Conservation (phyloP, 2,888 invertebrate genomes). For the Drosophila mulleri region DNA sequence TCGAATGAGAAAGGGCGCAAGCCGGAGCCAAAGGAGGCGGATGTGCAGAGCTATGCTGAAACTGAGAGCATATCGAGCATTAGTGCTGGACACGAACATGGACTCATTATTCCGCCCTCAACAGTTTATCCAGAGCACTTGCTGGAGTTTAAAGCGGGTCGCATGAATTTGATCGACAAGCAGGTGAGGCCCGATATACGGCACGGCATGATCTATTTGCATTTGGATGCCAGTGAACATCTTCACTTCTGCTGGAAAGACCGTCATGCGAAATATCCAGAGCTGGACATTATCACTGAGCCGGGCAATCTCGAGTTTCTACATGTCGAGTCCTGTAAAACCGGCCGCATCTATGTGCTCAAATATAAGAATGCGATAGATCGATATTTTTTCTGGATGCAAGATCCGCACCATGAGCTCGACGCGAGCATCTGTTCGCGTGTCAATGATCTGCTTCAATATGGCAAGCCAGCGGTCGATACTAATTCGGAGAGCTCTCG, state of each 20-base stretch:
- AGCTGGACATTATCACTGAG: slow-evolving; percentile 98
- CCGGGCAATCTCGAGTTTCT: slow-evolving; percentile 99
- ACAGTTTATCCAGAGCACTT: slow-evolving; percentile 86
- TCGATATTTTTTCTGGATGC: slow-evolving; percentile 99
- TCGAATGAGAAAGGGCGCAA: too few relatives aligned
- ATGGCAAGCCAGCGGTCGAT: slow-evolving; percentile 77
- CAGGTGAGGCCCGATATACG: slow-evolving; percentile 97
- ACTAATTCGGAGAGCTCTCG: background rate
- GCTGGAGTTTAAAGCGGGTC: slow-evolving; percentile 97
- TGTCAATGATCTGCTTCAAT: slow-evolving; percentile 95
- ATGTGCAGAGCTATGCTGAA: background rate
- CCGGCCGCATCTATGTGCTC: slow-evolving; percentile 97
- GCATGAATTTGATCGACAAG: slow-evolving; percentile 94
- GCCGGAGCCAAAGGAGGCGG: background rate
- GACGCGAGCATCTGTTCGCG: slow-evolving; percentile 96
- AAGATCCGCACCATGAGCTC: slow-evolving; percentile 97
- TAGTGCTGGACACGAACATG: background rate
- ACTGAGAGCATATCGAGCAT: background rate
- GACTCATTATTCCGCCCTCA: fast-evolving
- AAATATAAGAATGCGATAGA: slow-evolving; percentile 96
- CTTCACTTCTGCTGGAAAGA: slow-evolving; percentile 99
- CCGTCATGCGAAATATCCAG: slow-evolving; percentile 91
- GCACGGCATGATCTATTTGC: slow-evolving; percentile 97
- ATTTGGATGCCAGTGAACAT: slow-evolving; percentile 96
- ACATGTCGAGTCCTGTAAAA: slow-evolving; percentile 96